Conservation (phyloP, 2,888 invertebrate species). For the Hecatera dysodea region DNA sequence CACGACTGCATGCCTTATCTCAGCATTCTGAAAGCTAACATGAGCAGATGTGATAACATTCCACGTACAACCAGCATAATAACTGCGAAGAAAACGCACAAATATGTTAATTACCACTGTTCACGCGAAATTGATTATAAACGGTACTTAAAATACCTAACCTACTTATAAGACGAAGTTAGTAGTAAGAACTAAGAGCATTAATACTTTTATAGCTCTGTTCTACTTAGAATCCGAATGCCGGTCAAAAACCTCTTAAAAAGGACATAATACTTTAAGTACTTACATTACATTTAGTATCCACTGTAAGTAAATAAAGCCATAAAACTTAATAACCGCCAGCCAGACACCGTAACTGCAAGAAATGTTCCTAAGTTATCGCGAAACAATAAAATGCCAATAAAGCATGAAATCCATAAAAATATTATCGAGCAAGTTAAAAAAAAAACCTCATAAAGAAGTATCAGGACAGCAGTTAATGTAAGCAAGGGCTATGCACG, state of each 20-base stretch:
- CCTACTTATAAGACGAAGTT: constrained; percentile 21
- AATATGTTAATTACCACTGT: constrained; percentile 58
- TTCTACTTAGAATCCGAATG: not conserved
- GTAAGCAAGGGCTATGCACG: constrained; percentile 11
- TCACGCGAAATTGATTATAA: constrained; percentile 48
- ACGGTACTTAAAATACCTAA: constrained; percentile 38
- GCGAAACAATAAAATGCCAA: constrained; percentile 47
- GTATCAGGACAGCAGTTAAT: constrained; percentile 19
- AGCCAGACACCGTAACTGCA: constrained; percentile 34
- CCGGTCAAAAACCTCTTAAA: constrained; percentile 6
- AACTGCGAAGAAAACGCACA: constrained; percentile 49
- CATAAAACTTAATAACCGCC: constrained; percentile 39
- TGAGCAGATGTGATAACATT: constrained; percentile 76
- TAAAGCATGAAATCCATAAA: constrained; percentile 46
- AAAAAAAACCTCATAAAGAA: constrained; percentile 45
- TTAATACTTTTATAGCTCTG: not conserved
- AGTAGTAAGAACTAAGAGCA: not conserved
- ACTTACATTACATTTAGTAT: constrained; percentile 13
- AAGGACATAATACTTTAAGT: not conserved
- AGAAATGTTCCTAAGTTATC: constrained; percentile 25
- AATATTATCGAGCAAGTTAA: constrained; percentile 22
- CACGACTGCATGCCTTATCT: constrained; percentile 73
- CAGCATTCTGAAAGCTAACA: constrained; percentile 73
- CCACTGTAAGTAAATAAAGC: constrained; percentile 36
- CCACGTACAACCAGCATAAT: constrained; percentile 54